A percentile compares a stretch with the other conserved stretches of the same genome.
These are phyloP conservation scores for Cheirogaleus major DNA, from an alignment of 2,797 vertebrate genomes.

Conservation along the genomic window DNA sequence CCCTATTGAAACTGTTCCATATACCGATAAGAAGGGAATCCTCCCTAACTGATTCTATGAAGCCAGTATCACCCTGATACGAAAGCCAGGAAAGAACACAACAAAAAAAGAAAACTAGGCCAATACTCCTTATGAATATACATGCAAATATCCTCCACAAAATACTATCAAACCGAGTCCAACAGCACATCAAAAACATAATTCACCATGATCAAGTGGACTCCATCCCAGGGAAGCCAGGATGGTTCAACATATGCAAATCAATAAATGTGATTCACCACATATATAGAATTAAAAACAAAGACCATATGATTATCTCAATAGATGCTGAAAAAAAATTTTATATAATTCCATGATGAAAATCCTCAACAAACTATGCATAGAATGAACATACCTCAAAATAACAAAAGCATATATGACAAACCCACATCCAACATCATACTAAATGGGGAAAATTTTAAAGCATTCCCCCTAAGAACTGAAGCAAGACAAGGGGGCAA, in stretches of 20 bases:
- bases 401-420: not conserved
- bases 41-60: not conserved
- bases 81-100: not conserved
- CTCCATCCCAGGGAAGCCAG: not conserved
- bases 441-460: not conserved
- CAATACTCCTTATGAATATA: not conserved
- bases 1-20: not conserved
- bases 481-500: not conserved
- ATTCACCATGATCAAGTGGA: not conserved
- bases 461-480: not conserved
- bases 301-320: not conserved
- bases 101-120: not conserved
- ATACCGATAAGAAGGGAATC: not conserved
- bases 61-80: not conserved
- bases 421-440: not conserved
- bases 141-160: not conserved
- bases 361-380: not conserved
- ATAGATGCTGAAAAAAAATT: not conserved
- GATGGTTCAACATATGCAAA: not conserved
- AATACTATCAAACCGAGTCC: not conserved
- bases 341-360: not conserved
- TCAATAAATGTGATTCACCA: not conserved
- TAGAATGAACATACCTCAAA: not conserved
- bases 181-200: not conserved
- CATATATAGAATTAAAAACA: not conserved